These are phyloP conservation scores for Auanema sp. DNA, from an alignment of 2,888 invertebrate genomes.

Conservation along the genomic window DNA sequence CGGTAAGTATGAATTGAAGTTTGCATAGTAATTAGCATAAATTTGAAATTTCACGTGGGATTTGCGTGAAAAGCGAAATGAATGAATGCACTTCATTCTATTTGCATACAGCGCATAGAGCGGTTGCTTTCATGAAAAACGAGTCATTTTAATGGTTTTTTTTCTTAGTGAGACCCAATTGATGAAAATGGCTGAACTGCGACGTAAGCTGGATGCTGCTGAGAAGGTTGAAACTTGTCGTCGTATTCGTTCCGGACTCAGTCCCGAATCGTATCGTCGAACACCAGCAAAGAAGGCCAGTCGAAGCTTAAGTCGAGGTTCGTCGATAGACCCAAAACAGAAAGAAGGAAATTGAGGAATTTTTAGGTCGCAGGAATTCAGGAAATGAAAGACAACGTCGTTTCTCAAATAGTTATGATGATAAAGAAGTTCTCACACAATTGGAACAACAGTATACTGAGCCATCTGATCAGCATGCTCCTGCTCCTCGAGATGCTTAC, in stretches of 20 bases:
- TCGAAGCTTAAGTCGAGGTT: slow-evolving; percentile 45
- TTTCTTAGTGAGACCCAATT: slow-evolving; percentile 44
- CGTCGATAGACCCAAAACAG: neutral
- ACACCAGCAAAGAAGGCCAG: slow-evolving; percentile 35
- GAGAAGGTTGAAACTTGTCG: slow-evolving; percentile 52
- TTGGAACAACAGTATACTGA: slow-evolving; percentile 40
- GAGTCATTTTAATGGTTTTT: neutral
- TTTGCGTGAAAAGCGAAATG: neutral
- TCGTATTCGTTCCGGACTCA: slow-evolving; percentile 40
- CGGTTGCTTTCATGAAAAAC: neutral
- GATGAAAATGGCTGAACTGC: slow-evolving; percentile 57
- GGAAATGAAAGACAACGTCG: slow-evolving; percentile 39
- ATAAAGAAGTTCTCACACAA: slow-evolving; percentile 52
- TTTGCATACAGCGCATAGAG: too few relatives aligned
- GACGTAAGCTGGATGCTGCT: slow-evolving; percentile 59
- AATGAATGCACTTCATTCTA: too few relatives aligned
- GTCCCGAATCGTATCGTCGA: slow-evolving; percentile 42
- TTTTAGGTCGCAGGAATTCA: slow-evolving; percentile 29
- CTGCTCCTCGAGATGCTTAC: slow-evolving; percentile 31
- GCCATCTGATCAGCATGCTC: slow-evolving; percentile 17
- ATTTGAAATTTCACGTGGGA: neutral
- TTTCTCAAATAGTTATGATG: slow-evolving; percentile 53
- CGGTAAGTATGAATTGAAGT: slow-evolving; percentile 21
- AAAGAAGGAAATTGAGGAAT: neutral
- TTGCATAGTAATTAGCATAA: neutral